These are phyloP conservation scores for Bactericera cockerelli DNA, from an alignment of 1,140 invertebrate species.

Conservation along the genomic window DNA sequence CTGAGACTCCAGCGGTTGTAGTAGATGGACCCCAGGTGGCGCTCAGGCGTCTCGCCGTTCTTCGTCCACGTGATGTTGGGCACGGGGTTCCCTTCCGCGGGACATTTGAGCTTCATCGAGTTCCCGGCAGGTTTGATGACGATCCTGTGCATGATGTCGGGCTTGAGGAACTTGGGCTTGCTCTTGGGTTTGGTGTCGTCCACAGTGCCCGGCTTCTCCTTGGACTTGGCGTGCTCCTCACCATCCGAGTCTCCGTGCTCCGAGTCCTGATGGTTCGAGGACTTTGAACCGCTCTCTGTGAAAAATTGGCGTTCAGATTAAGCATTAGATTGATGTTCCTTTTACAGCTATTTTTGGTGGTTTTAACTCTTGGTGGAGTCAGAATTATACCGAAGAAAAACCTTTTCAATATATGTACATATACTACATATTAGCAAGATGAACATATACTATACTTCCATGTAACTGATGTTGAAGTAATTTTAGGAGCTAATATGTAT, in stretches of 20 bases:
- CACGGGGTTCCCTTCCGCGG: conserved; percentile 47
- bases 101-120: conserved; percentile 44
- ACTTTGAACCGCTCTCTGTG: conserved; percentile 1
- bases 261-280: not conserved
- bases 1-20: conserved; percentile 48
- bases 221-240: not conserved
- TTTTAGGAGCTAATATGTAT: no score
- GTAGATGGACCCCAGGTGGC: conserved; percentile 40
- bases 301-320: not conserved
- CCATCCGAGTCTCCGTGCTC: not conserved
- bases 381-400: not conserved
- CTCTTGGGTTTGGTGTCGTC: conserved; percentile 26
- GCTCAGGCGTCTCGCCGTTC: conserved; percentile 41
- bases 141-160: conserved; percentile 32
- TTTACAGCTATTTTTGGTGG: not conserved
- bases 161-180: conserved; percentile 33
- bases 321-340: not conserved
- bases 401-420: no score
- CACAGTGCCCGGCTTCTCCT: conserved; percentile 26
- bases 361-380: not conserved
- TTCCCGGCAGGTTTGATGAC: conserved; percentile 50
- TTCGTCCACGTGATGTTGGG: conserved; percentile 68
- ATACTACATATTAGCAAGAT: no score
- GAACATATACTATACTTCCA: no score
- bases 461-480: no score